A percentile compares a stretch with the other conserved stretches of the same genome.
phyloP scores from a whole-genome alignment of 2,797 vertebrate genomes.

The Synaphobranchus kaupii region DNA sequence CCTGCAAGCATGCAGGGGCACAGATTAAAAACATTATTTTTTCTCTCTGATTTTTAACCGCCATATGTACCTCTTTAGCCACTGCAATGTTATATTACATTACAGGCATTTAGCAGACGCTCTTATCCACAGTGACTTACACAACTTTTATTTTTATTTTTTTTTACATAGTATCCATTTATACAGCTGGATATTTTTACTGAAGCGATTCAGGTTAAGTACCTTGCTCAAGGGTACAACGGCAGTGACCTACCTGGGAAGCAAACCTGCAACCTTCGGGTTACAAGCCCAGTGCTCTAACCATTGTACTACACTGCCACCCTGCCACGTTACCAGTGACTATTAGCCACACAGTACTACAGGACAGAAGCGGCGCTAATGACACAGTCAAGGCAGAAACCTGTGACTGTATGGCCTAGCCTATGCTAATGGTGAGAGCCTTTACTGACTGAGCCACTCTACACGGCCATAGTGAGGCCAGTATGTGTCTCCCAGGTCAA shows the following conservation, averaged over 20 bases:
- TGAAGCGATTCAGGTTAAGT: too few relatives aligned
- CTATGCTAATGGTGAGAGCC: background rate
- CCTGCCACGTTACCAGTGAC: too few relatives aligned
- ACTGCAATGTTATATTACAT: background rate
- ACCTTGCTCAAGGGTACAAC: too few relatives aligned
- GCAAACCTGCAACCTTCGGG: too few relatives aligned
- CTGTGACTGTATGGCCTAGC: background rate
- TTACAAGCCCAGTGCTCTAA: too few relatives aligned
- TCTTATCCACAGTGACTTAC: too few relatives aligned
- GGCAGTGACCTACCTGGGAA: too few relatives aligned
- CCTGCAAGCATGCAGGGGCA: conserved; percentile 68
- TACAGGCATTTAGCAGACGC: too few relatives aligned
- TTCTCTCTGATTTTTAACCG: background rate
- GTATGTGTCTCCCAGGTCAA: background rate
- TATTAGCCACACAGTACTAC: background rate
- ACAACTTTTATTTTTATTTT: too few relatives aligned
- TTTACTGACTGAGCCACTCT: background rate
- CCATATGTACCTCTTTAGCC: background rate
- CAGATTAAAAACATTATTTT: background rate
- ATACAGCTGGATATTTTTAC: too few relatives aligned
- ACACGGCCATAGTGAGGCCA: background rate
- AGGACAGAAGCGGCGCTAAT: background rate
- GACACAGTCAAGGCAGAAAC: background rate
- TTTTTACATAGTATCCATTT: too few relatives aligned
- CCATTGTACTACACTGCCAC: too few relatives aligned